phyloP scores from a whole-genome alignment of 2,888 invertebrate genomes.

The Carterocephalus palaemon region DNA sequence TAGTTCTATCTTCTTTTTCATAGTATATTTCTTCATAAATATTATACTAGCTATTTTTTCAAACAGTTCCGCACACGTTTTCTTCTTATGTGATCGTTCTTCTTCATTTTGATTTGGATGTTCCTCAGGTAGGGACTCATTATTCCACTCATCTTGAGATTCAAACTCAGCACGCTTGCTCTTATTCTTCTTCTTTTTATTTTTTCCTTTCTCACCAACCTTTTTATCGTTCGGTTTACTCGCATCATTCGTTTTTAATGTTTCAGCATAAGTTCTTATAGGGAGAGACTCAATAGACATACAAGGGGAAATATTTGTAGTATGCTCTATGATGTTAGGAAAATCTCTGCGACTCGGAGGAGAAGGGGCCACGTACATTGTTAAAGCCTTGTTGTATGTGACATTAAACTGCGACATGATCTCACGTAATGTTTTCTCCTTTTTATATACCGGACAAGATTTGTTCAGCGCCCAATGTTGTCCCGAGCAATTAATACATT shows the following conservation, averaged over 20 bases:
- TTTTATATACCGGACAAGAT: background rate
- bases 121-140: background rate
- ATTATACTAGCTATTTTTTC: background rate
- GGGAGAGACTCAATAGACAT: too few relatives aligned
- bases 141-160: background rate
- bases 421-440: background rate
- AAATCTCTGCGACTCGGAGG: background rate
- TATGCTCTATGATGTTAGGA: background rate
- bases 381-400: background rate
- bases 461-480: background rate
- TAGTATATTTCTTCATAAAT: background rate
- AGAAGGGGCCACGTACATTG: background rate
- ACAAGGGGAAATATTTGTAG: too few relatives aligned
- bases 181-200: background rate
- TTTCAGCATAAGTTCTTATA: too few relatives aligned
- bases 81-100: background rate
- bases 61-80: background rate
- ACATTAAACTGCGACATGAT: background rate
- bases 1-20: background rate
- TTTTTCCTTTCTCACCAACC: background rate
- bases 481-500: background rate
- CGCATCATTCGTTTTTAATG: background rate
- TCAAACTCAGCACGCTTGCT: background rate
- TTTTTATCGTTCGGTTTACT: background rate
- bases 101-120: background rate